Conservation (phyloP, 2,888 invertebrate species). For the Lymantria dispar region DNA sequence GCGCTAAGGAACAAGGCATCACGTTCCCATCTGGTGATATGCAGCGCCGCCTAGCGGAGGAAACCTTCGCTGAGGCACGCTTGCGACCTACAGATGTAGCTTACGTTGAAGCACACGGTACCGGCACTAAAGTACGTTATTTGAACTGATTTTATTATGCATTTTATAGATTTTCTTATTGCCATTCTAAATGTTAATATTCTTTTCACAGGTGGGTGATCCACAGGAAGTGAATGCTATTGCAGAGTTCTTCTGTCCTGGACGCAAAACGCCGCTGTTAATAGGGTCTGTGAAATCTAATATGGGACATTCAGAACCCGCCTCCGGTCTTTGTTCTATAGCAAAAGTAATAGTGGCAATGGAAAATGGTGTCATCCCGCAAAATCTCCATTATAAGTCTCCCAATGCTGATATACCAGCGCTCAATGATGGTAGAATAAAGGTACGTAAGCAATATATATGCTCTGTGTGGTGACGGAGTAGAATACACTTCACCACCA, state of each 20-base stretch:
- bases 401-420: slow-evolving; percentile 97
- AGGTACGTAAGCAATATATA: slow-evolving; percentile 69
- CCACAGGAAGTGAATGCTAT: slow-evolving; percentile 98
- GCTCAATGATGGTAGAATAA: slow-evolving; percentile 93
- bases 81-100: slow-evolving; percentile 91
- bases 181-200: not conserved
- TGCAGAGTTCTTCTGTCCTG: slow-evolving; percentile 94
- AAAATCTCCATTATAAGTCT: slow-evolving; percentile 92
- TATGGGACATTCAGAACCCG: slow-evolving; percentile 99
- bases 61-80: slow-evolving; percentile 92
- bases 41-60: slow-evolving; percentile 91
- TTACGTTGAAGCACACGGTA: slow-evolving; percentile 99
- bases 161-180: not conserved
- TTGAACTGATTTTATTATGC: not conserved
- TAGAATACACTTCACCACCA: no score
- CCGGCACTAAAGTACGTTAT: slow-evolving; percentile 93
- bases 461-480: no score
- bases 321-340: slow-evolving; percentile 94
- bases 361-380: slow-evolving; percentile 94
- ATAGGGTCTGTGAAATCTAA: slow-evolving; percentile 99
- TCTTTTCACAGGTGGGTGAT: slow-evolving; percentile 87
- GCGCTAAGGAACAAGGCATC: slow-evolving; percentile 94
- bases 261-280: slow-evolving; percentile 89
- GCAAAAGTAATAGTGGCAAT: slow-evolving; percentile 95
- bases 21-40: slow-evolving; percentile 91